Conservation (phyloP, 1,140 invertebrate genomes). For the Orussus abietinus region DNA sequence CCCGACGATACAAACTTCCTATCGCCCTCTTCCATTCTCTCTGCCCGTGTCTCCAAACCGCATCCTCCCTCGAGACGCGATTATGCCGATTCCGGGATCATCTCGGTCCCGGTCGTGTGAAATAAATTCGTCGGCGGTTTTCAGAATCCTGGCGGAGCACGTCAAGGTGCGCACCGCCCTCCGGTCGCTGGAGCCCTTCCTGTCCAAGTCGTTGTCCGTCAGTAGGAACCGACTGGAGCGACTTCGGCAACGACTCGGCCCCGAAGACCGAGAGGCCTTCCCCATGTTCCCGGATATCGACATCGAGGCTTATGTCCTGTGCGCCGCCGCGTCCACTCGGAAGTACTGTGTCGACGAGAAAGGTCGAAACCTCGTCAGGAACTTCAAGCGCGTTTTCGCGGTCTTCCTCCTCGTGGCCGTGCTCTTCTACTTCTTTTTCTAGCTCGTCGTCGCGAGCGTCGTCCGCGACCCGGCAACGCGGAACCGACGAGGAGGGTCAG, state of each 20-base stretch:
- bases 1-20: too few species aligned
- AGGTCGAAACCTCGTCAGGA: slow-evolving; percentile 26
- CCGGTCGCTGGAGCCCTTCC: slow-evolving; percentile 28
- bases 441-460: slow-evolving; percentile 1
- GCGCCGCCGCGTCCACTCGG: slow-evolving; percentile 29
- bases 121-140: too few species aligned
- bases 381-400: slow-evolving; percentile 14
- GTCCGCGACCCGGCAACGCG: too few species aligned
- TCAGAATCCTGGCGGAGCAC: slow-evolving; percentile 29
- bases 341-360: slow-evolving; percentile 34
- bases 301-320: slow-evolving; percentile 37
- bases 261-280: slow-evolving; percentile 30
- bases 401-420: slow-evolving; percentile 9
- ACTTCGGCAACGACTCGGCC: slow-evolving; percentile 22
- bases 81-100: too few species aligned
- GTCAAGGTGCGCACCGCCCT: slow-evolving; percentile 31
- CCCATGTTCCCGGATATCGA: slow-evolving; percentile 31
- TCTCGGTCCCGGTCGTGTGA: too few species aligned
- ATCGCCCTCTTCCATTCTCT: too few species aligned
- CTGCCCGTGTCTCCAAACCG: too few species aligned
- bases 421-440: too few species aligned
- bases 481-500: too few species aligned
- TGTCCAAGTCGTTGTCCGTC: slow-evolving; percentile 24
- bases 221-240: slow-evolving; percentile 30
- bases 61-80: too few species aligned